phyloP scores from a whole-genome alignment of 2,888 invertebrate genomes.

The Lochmaea crataegi region DNA sequence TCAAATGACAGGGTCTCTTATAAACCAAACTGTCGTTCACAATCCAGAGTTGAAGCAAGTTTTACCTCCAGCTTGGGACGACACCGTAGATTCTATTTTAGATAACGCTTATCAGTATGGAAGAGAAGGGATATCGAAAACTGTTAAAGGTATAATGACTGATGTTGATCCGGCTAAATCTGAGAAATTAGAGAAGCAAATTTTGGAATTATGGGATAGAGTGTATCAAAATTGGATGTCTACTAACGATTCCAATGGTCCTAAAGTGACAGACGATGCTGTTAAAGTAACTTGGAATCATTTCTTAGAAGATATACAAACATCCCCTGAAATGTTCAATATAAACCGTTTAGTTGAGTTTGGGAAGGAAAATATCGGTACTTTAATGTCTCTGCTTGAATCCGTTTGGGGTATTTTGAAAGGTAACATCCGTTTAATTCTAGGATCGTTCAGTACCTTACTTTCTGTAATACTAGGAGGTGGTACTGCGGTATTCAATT shows the following conservation, averaged over 20 bases:
- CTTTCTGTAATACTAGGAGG: constrained; percentile 89
- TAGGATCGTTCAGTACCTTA: constrained; percentile 88
- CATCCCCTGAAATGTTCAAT: constrained; percentile 82
- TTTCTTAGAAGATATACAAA: constrained; percentile 77
- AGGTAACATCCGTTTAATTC: constrained; percentile 88
- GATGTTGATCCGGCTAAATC: constrained; percentile 85
- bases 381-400: constrained; percentile 86
- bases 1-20: constrained; percentile 86
- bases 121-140: constrained; percentile 88
- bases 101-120: constrained; percentile 95
- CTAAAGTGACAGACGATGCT: constrained; percentile 79
- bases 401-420: constrained; percentile 91
- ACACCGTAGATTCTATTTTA: constrained; percentile 88
- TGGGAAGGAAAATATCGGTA: constrained; percentile 91
- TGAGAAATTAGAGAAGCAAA: constrained; percentile 85
- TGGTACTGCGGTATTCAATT: constrained; percentile 89
- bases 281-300: constrained; percentile 79
- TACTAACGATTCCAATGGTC: constrained; percentile 73
- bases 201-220: constrained; percentile 92
- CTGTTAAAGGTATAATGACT: constrained; percentile 83
- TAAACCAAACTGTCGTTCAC: constrained; percentile 89
- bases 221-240: constrained; percentile 94
- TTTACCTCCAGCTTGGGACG: constrained; percentile 86
- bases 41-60: constrained; percentile 88
- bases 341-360: constrained; percentile 81